Conservation (phyloP, 2,797 vertebrate species). For the Acanthopagrus latus region DNA sequence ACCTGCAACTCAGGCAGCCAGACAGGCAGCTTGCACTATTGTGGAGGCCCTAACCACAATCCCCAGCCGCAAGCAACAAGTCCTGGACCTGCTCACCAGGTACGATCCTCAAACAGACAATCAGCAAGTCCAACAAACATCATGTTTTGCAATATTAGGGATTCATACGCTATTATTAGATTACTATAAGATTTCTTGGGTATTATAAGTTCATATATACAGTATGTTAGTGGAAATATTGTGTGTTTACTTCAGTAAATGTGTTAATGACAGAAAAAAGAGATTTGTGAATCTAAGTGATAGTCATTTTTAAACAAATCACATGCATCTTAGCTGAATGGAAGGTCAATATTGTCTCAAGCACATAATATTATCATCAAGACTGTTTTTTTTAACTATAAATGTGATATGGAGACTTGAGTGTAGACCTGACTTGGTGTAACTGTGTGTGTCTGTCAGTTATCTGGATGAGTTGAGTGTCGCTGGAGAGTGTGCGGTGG, state of each 20-base stretch:
- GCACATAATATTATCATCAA: background rate
- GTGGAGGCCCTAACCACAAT: constrained; percentile 97
- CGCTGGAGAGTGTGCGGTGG: constrained; percentile 96
- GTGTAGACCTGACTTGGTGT: background rate
- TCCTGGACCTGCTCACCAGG: constrained; percentile 98
- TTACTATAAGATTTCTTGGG: background rate
- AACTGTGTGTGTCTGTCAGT: constrained; percentile 73
- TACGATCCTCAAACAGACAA: constrained; percentile 62
- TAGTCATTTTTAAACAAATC: background rate
- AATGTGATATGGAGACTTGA: background rate
- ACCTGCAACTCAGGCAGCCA: constrained; percentile 96
- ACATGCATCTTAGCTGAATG: background rate
- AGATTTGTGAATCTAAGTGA: background rate
- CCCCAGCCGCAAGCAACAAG: constrained; percentile 97
- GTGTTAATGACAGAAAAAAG: background rate
- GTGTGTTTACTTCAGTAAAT: background rate
- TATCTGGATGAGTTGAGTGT: constrained; percentile 97
- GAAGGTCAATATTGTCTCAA: background rate
- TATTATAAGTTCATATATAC: background rate
- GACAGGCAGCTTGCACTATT: constrained; percentile 97
- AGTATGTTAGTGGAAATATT: background rate
- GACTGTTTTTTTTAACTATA: background rate
- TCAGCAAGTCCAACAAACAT: background rate
- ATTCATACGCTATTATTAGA: background rate
- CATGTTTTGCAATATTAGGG: background rate